Evolutionary conservation across 2,888 invertebrate species (phyloP), one percentile per base, ranked within the genome.

Genomic region (Encarsia formosa): DNA sequence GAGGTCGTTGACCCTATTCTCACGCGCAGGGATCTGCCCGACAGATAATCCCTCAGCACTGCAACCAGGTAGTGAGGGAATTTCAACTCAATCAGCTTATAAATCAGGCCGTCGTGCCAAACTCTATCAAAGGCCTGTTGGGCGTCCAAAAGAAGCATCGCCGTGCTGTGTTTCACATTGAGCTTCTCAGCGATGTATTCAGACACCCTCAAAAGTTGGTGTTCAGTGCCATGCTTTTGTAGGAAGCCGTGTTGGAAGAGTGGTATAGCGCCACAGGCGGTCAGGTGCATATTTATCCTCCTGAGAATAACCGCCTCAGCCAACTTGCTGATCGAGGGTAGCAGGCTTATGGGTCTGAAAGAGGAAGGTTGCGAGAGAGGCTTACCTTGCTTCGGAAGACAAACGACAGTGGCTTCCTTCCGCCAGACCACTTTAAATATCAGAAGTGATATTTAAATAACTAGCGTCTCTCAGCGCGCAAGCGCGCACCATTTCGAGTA

Each of bases 161-260:
- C 4, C 2, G 51, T 46, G 19, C 29, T 26, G 11, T 31, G 16
- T 2, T 26, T 15, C 8, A 13, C 29, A 19, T 51, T 48, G 6
- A 34, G 23, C 8, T 43, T 49, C n/a, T 43, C 48, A 0, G 48
- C 26, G 1, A 48, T 32, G 31, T 24, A 8, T 39, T 53, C 43
- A 5, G 48, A 3, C 2, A 53, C 44, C 19, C 53, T 32, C 9
- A 43, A 38, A 5, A 53, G 48, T 38, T 53, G 53, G 19, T 53
- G 43, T 1, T 16, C 32, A 5, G 48, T 49, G 2, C 31, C 24
- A 22, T 48, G 52, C 20, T 26, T 19, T 2, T 11, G 22, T n/a
- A 43, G 24, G 45, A 51, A 39, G 3, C 46, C 23, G 15, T 38
- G 45, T 20, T 51, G 34, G 20, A 16, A 15, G 20, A 18, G 13